A percentile compares a stretch with the other conserved stretches of the same genome.
phyloP scores from a whole-genome alignment of 2,888 invertebrate genomes.

The Isoperla grammatica region DNA sequence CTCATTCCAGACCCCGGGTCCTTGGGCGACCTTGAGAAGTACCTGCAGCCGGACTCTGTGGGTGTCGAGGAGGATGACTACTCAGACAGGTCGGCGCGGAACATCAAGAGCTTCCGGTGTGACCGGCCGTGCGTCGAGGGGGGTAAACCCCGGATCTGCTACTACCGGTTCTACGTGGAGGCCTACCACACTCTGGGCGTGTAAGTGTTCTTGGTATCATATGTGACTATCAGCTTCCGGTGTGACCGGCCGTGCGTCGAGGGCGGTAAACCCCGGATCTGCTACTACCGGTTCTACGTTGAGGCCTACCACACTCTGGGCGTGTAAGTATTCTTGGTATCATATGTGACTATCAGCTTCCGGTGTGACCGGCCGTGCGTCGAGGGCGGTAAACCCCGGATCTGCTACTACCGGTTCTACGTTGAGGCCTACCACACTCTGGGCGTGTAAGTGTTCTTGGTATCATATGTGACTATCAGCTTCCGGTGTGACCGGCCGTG shows the following conservation, averaged over 20 bases:
- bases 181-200: conserved; percentile 84
- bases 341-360: no score
- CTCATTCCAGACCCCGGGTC: no score
- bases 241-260: no score
- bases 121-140: conserved; percentile 80
- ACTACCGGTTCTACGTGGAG: conserved; percentile 87
- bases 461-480: no score
- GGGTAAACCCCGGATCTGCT: conserved; percentile 80
- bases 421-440: conserved; percentile 81
- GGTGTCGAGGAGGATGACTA: no score
- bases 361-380: conserved; percentile 68
- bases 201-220: conserved; percentile 53
- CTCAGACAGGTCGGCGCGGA: no score
- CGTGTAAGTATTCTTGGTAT: conserved; percentile 40
- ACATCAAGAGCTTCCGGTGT: neutral
- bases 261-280: conserved; percentile 51
- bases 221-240: no score
- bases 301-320: conserved; percentile 84
- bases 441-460: no score
- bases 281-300: conserved; percentile 87
- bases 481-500: conserved; percentile 68
- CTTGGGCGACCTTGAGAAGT: no score
- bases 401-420: conserved; percentile 88
- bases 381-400: conserved; percentile 78
- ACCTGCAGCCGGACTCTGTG: no score